Base-by-base conservation (phyloP, 2,113 vertebrate genomes). In the Ictidomys tridecemlineatus region DNA sequence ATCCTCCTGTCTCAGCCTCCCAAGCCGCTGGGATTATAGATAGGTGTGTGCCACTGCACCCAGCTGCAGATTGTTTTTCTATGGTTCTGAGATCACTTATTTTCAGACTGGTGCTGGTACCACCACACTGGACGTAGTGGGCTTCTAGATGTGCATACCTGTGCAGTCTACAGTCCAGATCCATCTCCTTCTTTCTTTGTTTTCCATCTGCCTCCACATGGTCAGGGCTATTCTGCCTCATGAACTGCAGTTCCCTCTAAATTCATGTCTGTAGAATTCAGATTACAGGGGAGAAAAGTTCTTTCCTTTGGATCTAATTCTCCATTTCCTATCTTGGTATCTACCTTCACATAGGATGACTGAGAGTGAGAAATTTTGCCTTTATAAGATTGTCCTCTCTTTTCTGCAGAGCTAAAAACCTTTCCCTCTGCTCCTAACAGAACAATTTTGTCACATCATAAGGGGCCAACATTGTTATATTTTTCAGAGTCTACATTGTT, bases 401-500 rank as follows among this genome's bases (percentile, higher is more conserved):
- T 69, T 89, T 76, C 42, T 91, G 26, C 13, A 51, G 37, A 48
- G 56, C 42, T 88, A 34, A 20, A 20, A 89, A 92, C 13, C 65
- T 92, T 45, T 89, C 37, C 37, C 28, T 85, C 56, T 84, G 20
- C 39, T 45, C 56, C 6, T 32, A 86, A 22, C 10, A 73, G 37
- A 88, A 82, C 45, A 76, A 14, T 93, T 70, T 84, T 42, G 70
- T 53, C 58, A 63, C 48, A 39, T 95, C 34, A 32, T 69, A 58
- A 79, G 53, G 67, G 39, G 78, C 45, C 48, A 92, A 80, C 56
- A 70, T 3, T 18, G 30, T 85, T 76, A 6, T 51, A 69, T 85
- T 85, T 97, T 97, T 78, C 17, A 34, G 74, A 92, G 34, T 89
- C 30, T 85, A 45, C 56, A 24, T 69, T 80, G 37, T 74, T 95